A percentile compares a stretch with the other conserved stretches of the same genome.
Conservation (phyloP, 1,140 invertebrate genomes). For the Bemisia tabaci region DNA sequence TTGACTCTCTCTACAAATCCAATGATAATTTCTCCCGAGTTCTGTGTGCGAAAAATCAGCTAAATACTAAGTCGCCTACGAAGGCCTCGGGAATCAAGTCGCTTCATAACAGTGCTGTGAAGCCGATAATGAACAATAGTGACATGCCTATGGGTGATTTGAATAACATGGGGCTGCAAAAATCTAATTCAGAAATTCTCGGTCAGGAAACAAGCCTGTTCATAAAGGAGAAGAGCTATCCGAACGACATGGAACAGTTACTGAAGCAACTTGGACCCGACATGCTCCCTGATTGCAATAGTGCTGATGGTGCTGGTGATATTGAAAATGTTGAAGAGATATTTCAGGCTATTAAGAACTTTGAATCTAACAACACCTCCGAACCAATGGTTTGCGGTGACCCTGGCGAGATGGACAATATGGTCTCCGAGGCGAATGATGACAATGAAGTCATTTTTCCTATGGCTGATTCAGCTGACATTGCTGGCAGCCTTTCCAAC, state of each 20-base stretch:
- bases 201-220: constrained; percentile 16
- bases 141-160: constrained; percentile 11
- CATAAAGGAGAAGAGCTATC: constrained; percentile 21
- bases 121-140: neutral
- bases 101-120: neutral
- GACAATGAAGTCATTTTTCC: constrained; percentile 32
- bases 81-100: neutral
- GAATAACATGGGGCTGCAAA: constrained; percentile 39
- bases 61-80: neutral
- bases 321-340: constrained; percentile 45
- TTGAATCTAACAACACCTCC: constrained; percentile 33
- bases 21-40: constrained; percentile 8
- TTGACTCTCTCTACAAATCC: neutral
- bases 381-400: constrained; percentile 26
- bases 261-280: constrained; percentile 29
- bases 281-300: constrained; percentile 26
- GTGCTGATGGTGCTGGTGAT: constrained; percentile 31
- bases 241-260: constrained; percentile 38
- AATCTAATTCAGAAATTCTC: constrained; percentile 29
- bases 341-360: constrained; percentile 50
- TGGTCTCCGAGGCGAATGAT: constrained; percentile 45
- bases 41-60: neutral
- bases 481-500: constrained; percentile 22
- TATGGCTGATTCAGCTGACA: constrained; percentile 35
- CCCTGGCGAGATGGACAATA: constrained; percentile 39